Conservation (phyloP, 35 echinoderm and acorn worm species). For the Ptychodera flava region DNA sequence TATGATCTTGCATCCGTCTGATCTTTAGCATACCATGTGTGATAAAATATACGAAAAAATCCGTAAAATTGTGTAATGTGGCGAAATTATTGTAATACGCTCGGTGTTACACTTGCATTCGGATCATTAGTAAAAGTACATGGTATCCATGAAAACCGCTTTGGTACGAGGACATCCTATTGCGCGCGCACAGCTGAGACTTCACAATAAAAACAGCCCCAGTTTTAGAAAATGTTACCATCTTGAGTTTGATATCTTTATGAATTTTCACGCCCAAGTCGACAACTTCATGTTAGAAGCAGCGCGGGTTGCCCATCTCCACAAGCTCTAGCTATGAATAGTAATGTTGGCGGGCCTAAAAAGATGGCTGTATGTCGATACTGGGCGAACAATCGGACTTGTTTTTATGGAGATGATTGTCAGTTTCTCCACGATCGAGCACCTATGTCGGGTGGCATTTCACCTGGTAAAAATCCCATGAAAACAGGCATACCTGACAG, state of each 20-base stretch:
- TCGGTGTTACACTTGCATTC: too few species aligned
- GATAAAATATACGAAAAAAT: too few species aligned
- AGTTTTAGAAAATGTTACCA: not conserved
- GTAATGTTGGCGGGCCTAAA: slow-evolving; percentile 16
- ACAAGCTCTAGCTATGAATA: slow-evolving; percentile 23
- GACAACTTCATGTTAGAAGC: not conserved
- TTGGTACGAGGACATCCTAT: not conserved
- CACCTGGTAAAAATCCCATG: not conserved
- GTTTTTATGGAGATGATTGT: slow-evolving; percentile 46
- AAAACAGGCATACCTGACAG: not conserved
- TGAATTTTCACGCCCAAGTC: not conserved
- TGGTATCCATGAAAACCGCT: too few species aligned
- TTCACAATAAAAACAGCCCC: not conserved
- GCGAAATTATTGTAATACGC: too few species aligned
- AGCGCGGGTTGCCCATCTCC: not conserved
- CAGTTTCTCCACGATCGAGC: slow-evolving; percentile 37
- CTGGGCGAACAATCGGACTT: slow-evolving; percentile 32
- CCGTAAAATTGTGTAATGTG: too few species aligned
- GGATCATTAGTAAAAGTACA: too few species aligned
- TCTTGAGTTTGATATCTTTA: not conserved
- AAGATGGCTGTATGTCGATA: slow-evolving; percentile 34
- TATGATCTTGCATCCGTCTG: too few species aligned
- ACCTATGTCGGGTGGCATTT: not conserved
- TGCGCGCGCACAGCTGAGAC: not conserved
- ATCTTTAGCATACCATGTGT: too few species aligned